Percentiles rank a stretch among this genome's conserved stretches.
Evolutionary conservation across 2,888 invertebrate species (phyloP).

Genomic region (Meloe dianella): DNA sequence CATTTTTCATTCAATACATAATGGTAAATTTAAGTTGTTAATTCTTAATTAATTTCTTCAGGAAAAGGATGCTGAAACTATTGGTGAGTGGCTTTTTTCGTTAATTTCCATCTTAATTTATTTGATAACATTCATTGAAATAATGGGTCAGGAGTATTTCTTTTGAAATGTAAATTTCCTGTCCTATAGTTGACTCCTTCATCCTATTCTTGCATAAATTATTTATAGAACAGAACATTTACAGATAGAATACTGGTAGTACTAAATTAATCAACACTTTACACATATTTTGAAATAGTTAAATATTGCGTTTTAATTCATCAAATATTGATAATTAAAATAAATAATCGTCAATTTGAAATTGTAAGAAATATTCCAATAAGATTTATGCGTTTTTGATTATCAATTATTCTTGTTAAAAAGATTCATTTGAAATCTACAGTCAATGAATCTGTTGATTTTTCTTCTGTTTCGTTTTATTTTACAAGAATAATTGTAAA

Average conservation of each 20-base stretch:
- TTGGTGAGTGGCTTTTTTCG: constrained; percentile 20
- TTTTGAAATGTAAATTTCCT: constrained; percentile 7
- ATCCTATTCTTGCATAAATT: constrained; percentile 22
- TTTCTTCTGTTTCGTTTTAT: neutral
- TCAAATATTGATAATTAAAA: neutral
- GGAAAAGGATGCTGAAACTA: constrained; percentile 15
- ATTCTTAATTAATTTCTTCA: constrained; percentile 10
- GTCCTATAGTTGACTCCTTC: constrained; percentile 18
- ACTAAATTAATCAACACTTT: neutral
- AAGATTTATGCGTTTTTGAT: neutral
- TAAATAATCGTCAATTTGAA: neutral
- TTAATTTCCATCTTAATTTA: constrained; percentile 1
- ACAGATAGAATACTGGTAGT: neutral
- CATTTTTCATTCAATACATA: constrained; percentile 15
- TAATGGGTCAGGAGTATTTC: constrained; percentile 9
- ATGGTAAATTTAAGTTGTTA: constrained; percentile 26
- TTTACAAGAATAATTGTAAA: neutral
- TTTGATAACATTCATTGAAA: neutral
- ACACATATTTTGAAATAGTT: neutral
- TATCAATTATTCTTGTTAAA: neutral
- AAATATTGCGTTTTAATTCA: neutral
- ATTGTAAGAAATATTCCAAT: neutral
- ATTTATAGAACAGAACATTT: constrained; percentile 13
- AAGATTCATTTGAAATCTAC: neutral
- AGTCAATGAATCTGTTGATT: neutral